Evolutionary conservation across 2,888 invertebrate species (phyloP), one percentile per base, ranked within the genome.

Genomic region (Caradrina kadenii): DNA sequence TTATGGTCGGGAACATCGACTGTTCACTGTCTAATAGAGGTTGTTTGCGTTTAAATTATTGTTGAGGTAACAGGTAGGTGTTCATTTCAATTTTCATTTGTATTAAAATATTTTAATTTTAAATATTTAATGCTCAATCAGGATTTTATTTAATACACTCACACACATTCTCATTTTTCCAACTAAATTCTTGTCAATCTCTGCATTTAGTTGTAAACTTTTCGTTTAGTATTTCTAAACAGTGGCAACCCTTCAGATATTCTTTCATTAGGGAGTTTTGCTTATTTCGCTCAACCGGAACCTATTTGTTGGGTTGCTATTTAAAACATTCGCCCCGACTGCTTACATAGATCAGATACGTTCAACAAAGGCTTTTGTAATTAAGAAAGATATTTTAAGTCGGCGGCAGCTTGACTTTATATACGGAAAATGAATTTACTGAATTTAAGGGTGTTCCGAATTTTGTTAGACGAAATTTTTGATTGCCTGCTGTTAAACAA

Each of bases 321-420:
- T 95, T 95, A 94, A 96, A 94, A 93, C 94, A 94, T 95, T 93
- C 93, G 90, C 94, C 93, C 93, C 93, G 93, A 93, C 94, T 93
- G 92, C 93, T 96, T 94, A 95, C 95, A 95, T 95, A 95, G 95
- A 95, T 95, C 95, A 95, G 95, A 95, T 95, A 95, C 95, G 94
- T 93, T 94, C 93, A 95, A 96, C 95, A 96, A 96, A 96, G 94
- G 95, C 93, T 95, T 95, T 94, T 94, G 95, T 95, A 96, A 95
- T 96, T 95, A 96, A 95, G 95, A 94, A 94, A 95, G 94, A 95
- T 95, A 95, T 94, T 95, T 95, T 94, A 95, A 93, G 94, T 93
- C 92, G 93, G 94, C 92, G 91, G 94, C 95, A 94, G 95, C 95
- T 96, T 94, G 94, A 91, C 91, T 94, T 94, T 93, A 94, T 91